phyloP scores from a whole-genome alignment of 2,888 invertebrate species.

The Papilio elwesi region DNA sequence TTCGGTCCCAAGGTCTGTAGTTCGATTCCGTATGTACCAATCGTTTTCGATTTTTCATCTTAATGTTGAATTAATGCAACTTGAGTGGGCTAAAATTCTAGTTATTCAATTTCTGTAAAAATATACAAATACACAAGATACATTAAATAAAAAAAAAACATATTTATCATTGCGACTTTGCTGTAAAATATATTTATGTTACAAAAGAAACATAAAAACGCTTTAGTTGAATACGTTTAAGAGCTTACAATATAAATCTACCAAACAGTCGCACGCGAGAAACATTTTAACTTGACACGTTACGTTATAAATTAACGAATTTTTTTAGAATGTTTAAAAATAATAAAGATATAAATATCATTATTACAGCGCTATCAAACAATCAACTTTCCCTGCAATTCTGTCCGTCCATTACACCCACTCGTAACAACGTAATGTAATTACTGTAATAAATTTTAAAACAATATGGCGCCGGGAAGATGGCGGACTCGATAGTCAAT shows the following conservation, averaged over 20 bases:
- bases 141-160: neutral
- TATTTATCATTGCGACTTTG: neutral
- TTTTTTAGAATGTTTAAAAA: conserved; percentile 34
- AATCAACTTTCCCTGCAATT: conserved; percentile 50
- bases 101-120: too few relatives aligned
- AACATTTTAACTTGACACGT: conserved; percentile 31
- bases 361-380: conserved; percentile 43
- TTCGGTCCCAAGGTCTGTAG: neutral
- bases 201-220: conserved; percentile 1
- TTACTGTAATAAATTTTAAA: conserved; percentile 74
- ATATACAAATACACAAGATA: too few relatives aligned
- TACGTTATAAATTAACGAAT: conserved; percentile 22
- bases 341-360: conserved; percentile 45
- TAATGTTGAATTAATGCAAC: too few relatives aligned
- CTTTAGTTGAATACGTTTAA: conserved; percentile 3
- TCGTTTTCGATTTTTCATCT: too few relatives aligned
- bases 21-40: too few relatives aligned
- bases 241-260: conserved; percentile 13
- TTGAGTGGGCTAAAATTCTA: neutral
- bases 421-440: conserved; percentile 63
- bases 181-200: neutral
- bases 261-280: conserved; percentile 23
- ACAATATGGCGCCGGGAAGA: conserved; percentile 70
- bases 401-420: conserved; percentile 56
- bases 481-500: conserved; percentile 65